Conservation (phyloP, 30 jellyfish, hydroid and myxozoan species). For the Aurelia aurita region DNA sequence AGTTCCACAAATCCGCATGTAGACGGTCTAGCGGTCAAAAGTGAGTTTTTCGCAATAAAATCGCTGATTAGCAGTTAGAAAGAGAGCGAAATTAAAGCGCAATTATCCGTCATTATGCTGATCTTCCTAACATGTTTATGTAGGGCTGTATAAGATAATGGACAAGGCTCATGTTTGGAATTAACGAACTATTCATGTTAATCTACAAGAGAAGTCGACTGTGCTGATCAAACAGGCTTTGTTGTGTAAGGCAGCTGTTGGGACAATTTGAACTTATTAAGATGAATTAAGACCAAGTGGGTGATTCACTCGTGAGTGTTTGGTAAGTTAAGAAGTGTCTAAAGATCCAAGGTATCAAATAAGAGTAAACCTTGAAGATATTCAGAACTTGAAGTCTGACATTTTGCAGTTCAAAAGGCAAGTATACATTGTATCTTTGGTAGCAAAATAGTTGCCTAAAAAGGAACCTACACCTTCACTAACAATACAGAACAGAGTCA, state of each 20-base stretch:
- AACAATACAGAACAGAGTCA: no score
- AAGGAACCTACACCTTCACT: no score
- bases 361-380: no score
- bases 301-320: constrained; percentile 7
- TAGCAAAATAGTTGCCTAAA: no score
- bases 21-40: constrained; percentile 31
- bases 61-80: constrained; percentile 47
- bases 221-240: constrained; percentile 39
- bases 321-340: neutral
- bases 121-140: constrained; percentile 2
- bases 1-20: constrained; percentile 37
- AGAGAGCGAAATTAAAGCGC: constrained; percentile 47
- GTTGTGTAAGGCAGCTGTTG: constrained; percentile 50
- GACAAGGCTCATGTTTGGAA: constrained; percentile 29
- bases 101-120: constrained; percentile 25
- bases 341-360: neutral
- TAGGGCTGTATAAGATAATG: constrained; percentile 17
- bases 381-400: no score
- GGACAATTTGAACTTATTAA: constrained; percentile 36
- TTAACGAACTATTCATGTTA: neutral
- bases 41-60: constrained; percentile 28
- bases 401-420: no score
- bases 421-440: no score
- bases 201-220: constrained; percentile 23
- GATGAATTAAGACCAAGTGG: constrained; percentile 24